Conservation (phyloP, 2,888 invertebrate species). For the Elegia similella region DNA sequence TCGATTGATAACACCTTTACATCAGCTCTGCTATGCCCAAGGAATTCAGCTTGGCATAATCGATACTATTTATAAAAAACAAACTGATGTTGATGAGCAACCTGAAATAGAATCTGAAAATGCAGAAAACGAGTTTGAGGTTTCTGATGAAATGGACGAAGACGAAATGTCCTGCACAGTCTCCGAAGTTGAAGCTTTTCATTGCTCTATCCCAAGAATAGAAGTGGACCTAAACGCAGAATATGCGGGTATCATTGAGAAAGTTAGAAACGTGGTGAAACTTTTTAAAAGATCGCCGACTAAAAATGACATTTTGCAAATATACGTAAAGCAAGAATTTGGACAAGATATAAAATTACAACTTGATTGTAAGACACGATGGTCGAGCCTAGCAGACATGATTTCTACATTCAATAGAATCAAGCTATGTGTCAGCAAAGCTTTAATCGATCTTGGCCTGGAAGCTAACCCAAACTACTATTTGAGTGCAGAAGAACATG, state of each 20-base stretch:
- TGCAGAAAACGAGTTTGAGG: slow-evolving; percentile 1
- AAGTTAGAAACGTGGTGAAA: slow-evolving; percentile 22
- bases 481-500: background rate
- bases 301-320: slow-evolving; percentile 15
- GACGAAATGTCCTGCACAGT: too few relatives aligned
- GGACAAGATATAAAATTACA: slow-evolving; percentile 16
- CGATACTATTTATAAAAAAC: slow-evolving; percentile 28
- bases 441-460: background rate
- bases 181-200: too few relatives aligned
- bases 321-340: slow-evolving; percentile 14
- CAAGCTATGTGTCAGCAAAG: background rate
- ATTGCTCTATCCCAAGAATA: too few relatives aligned
- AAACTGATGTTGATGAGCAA: slow-evolving; percentile 2
- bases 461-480: background rate
- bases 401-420: background rate
- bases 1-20: slow-evolving; percentile 26
- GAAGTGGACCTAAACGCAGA: too few relatives aligned
- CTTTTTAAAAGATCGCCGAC: slow-evolving; percentile 20
- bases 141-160: too few relatives aligned
- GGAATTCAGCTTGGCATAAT: slow-evolving; percentile 28
- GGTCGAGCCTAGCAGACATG: background rate
- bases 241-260: too few relatives aligned
- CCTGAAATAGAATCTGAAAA: background rate
- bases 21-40: slow-evolving; percentile 34
- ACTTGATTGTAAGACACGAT: slow-evolving; percentile 22